A percentile compares a stretch with the other conserved stretches of the same genome.
Evolutionary conservation across 2,113 vertebrate genomes (phyloP).

Genomic region (Beaufortia kweichowensis): DNA sequence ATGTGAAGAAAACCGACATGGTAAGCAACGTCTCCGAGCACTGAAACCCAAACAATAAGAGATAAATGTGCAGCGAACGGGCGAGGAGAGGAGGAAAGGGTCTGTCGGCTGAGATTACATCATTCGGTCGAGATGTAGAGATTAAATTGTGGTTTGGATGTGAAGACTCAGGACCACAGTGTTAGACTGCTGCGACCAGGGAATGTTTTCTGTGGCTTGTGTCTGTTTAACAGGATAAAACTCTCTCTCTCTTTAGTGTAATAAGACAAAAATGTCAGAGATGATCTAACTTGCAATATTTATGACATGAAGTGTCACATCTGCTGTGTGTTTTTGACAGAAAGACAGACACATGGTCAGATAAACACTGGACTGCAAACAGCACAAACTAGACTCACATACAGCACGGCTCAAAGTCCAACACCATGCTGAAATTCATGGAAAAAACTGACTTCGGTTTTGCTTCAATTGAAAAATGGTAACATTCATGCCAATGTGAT

Average conservation of each 20-base stretch:
- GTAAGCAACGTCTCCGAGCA: not conserved
- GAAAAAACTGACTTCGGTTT: no score
- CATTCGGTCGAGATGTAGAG: conserved; percentile 38
- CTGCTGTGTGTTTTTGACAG: no score
- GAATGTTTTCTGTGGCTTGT: conserved; percentile 23
- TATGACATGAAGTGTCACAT: no score
- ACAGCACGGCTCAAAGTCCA: no score
- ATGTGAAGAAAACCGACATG: conserved; percentile 7
- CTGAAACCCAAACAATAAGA: conserved; percentile 43
- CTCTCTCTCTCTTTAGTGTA: not conserved
- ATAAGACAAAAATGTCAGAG: not conserved
- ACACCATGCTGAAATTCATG: no score
- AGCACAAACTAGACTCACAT: no score
- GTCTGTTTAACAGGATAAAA: conserved; percentile 14
- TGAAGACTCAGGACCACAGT: conserved; percentile 38
- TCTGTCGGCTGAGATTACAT: conserved; percentile 37
- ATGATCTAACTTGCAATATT: not conserved
- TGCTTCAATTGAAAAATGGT: no score
- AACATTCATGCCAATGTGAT: no score
- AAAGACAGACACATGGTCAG: no score
- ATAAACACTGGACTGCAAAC: no score
- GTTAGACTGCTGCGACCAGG: conserved; percentile 30
- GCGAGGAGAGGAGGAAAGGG: conserved; percentile 12
- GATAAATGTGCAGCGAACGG: not conserved
- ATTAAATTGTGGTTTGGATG: conserved; percentile 35